phyloP scores from a whole-genome alignment of 2,113 vertebrate genomes.

The Heliornis fulica region DNA sequence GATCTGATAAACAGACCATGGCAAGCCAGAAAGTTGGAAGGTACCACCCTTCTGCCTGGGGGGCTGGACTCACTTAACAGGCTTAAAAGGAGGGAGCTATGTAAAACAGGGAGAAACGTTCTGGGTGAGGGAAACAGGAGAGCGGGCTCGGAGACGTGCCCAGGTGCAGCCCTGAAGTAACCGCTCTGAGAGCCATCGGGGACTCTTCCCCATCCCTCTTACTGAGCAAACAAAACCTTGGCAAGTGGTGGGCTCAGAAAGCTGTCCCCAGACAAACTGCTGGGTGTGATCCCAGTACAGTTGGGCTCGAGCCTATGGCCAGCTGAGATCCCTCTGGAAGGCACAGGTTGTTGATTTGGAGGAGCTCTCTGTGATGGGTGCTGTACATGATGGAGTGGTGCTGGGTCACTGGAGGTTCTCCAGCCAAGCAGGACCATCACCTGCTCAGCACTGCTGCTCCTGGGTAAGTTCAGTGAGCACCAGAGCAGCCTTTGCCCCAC shows the following conservation, averaged over 20 bases:
- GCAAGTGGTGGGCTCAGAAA: not conserved
- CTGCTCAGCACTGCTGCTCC: not conserved
- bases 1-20: slow-evolving; percentile 63
- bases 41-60: slow-evolving; percentile 51
- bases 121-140: not conserved
- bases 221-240: slow-evolving; percentile 35
- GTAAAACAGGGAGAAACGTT: not conserved
- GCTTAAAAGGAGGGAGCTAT: not conserved
- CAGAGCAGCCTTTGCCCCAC: not conserved
- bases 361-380: not conserved
- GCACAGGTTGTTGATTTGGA: not conserved
- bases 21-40: slow-evolving; percentile 49
- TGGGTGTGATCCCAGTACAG: slow-evolving; percentile 16
- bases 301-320: not conserved
- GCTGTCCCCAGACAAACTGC: slow-evolving; percentile 25
- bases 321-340: slow-evolving; percentile 27
- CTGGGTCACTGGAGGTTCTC: not conserved
- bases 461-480: not conserved
- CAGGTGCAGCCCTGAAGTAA: not conserved
- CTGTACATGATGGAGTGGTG: not conserved
- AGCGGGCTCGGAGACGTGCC: not conserved
- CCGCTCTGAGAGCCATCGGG: not conserved
- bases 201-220: not conserved
- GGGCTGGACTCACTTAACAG: slow-evolving; percentile 40
- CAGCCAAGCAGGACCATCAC: not conserved